Conservation (phyloP, 2,113 vertebrate genomes). For the Egretta garzetta region DNA sequence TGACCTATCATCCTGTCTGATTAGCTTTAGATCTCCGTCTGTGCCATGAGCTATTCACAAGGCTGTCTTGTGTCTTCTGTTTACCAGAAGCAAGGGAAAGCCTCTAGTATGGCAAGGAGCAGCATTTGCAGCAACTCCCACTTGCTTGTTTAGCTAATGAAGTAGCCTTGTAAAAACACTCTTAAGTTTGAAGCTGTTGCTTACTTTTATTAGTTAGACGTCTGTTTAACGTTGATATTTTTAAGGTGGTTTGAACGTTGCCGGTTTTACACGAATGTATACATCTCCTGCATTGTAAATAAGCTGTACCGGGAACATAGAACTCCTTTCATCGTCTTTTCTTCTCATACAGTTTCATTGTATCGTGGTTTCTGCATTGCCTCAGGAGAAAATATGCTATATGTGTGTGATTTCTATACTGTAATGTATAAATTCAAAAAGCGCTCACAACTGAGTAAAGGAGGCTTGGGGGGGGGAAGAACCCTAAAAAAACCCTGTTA, state of each 20-base stretch:
- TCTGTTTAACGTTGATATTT: background rate
- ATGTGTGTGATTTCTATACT: background rate
- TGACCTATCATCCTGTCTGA: constrained; percentile 29
- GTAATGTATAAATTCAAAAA: background rate
- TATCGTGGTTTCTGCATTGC: background rate
- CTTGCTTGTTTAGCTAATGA: constrained; percentile 59
- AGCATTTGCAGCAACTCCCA: constrained; percentile 20
- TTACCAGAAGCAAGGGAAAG: constrained; percentile 12
- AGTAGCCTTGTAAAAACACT: constrained; percentile 58
- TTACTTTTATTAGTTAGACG: background rate
- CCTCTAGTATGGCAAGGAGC: background rate
- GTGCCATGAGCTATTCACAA: constrained; percentile 37
- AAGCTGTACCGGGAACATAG: background rate
- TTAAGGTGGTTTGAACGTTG: background rate
- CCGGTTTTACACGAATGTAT: background rate
- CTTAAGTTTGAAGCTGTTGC: constrained; percentile 8
- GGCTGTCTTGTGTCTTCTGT: constrained; percentile 52
- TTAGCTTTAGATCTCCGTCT: constrained; percentile 42
- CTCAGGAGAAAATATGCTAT: background rate
- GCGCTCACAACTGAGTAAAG: background rate
- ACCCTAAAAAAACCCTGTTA: background rate
- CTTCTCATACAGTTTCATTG: background rate
- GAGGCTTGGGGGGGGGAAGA: background rate
- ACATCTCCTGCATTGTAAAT: background rate
- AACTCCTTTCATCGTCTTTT: background rate